Base-by-base conservation (phyloP, 2,888 invertebrate species). In the Cerastoderma edule region DNA sequence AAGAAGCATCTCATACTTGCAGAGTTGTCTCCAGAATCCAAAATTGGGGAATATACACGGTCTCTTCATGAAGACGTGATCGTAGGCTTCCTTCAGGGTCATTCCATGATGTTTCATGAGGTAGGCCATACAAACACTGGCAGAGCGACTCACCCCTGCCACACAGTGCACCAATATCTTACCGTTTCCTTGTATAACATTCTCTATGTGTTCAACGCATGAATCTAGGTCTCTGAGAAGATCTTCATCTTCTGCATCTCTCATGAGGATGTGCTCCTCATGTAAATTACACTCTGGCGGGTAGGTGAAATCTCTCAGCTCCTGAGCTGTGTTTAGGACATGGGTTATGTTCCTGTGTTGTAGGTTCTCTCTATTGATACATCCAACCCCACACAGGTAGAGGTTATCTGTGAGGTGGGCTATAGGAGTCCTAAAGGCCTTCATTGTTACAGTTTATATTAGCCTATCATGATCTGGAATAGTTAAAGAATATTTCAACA, bases 111-210 rank as follows among this genome's bases (percentile, higher is more conserved):
- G 74, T 54, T 85, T 85, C 24, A 89, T 78, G 1, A 87, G 72
- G 74, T 88, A 89, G 13, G 87, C 87, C 10, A 89, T 74, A 64
- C 86, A 86, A 13, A 88, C 85, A 57, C 85, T 88, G 2, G 87
- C 89, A 4, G 89, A 89, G n/a, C 89, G 77, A 74, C 87, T 88
- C 2, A 85, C 78, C 10, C 89, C 89, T 8, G 87, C 87, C 0
- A 88, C 78, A 79, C 89, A 89, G 53, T 89, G 88, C 0, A 89
- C 87, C 0, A 87, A 72, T 32, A 87, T 85, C 39, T 68, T 80
- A 5, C 85, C 87, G 4, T 78, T 82, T n/a, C 53, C 27, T 22
- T 75, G 27, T 5, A 22, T 19, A 0, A 83, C 78, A 8, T 30
- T 48, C 22, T 86, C 78, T 63, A 89, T 80, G 53, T 85, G 78